Evolutionary conservation across 1,140 invertebrate species (phyloP).

Genomic region (Calephelis nemesis): DNA sequence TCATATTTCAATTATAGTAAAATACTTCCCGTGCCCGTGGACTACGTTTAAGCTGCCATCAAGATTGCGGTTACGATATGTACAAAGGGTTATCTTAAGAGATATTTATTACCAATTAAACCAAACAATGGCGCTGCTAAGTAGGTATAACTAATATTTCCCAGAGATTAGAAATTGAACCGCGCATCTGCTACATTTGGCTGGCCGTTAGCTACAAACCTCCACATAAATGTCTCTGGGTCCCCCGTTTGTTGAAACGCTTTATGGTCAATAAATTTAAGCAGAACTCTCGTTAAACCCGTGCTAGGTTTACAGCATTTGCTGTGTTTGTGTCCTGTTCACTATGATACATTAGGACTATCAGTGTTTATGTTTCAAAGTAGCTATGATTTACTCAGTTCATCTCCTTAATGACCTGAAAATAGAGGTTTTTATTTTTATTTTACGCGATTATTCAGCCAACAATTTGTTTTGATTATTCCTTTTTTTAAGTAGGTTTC

Average conservation of each 20-base stretch:
- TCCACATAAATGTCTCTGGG: conserved; percentile 33
- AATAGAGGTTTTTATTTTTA: too few relatives aligned
- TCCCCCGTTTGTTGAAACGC: conserved; percentile 34
- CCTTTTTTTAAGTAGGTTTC: too few relatives aligned
- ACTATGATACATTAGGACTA: neutral
- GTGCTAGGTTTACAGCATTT: conserved; percentile 24
- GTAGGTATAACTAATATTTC: conserved; percentile 17
- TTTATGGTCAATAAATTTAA: conserved; percentile 37
- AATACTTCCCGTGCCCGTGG: too few relatives aligned
- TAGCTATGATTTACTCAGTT: too few relatives aligned
- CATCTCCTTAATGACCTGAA: too few relatives aligned
- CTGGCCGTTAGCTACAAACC: conserved; percentile 23
- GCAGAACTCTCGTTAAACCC: conserved; percentile 23
- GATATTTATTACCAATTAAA: too few relatives aligned
- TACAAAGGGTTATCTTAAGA: too few relatives aligned
- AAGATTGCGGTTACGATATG: too few relatives aligned
- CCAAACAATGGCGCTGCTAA: neutral
- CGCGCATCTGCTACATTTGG: conserved; percentile 29
- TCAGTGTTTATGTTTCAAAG: neutral
- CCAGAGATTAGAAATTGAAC: conserved; percentile 20
- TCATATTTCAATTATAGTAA: too few relatives aligned
- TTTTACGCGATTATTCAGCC: too few relatives aligned
- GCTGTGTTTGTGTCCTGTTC: neutral
- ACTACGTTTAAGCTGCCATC: too few relatives aligned
- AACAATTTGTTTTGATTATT: too few relatives aligned